Evolutionary conservation across 2,888 invertebrate genomes (phyloP).

Genomic region (Volucella bombylans): DNA sequence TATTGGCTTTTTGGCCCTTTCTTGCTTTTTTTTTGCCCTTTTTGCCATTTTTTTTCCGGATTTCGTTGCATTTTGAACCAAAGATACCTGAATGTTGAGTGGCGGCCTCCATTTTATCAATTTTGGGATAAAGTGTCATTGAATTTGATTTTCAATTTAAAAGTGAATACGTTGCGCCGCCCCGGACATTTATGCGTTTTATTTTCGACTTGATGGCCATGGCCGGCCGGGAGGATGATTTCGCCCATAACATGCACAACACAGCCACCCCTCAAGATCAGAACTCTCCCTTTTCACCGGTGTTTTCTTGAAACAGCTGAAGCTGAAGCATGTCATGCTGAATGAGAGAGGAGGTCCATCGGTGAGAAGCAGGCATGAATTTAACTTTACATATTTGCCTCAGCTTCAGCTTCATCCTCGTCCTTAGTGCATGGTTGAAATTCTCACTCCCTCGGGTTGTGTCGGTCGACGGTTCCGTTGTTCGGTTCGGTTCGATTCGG

Average conservation of each 20-base stretch:
- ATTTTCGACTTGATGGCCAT: too few species aligned
- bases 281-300: conserved; percentile 72
- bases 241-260: neutral
- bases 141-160: too few species aligned
- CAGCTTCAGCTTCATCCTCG: conserved; percentile 8
- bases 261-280: conserved; percentile 21
- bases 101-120: too few species aligned
- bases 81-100: too few species aligned
- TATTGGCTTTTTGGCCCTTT: conserved; percentile 49
- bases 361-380: neutral
- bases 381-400: conserved; percentile 63
- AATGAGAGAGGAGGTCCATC: conserved; percentile 2
- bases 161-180: too few species aligned
- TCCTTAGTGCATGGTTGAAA: neutral
- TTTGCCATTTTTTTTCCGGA: conserved; percentile 40
- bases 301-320: conserved; percentile 67
- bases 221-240: neutral
- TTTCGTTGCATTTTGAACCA: too few species aligned
- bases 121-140: too few species aligned
- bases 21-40: conserved; percentile 17
- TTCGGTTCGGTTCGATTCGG: too few species aligned
- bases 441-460: too few species aligned
- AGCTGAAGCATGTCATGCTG: neutral
- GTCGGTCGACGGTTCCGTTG: too few species aligned
- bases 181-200: too few species aligned